Evolutionary conservation across 1,140 invertebrate species (phyloP).

Genomic region (Aphidius gifuensis): DNA sequence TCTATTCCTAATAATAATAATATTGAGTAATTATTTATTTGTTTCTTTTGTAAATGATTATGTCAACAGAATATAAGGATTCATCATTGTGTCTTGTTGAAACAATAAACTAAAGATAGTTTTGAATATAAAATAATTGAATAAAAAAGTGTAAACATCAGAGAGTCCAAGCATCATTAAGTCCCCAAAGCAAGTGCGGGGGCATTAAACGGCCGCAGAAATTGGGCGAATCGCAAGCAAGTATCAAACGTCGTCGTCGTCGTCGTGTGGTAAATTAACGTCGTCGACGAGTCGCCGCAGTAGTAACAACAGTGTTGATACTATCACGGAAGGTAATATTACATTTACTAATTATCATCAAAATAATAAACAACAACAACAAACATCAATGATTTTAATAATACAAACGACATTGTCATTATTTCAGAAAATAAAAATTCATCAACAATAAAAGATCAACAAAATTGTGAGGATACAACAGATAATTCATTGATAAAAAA

Average conservation of each 20-base stretch:
- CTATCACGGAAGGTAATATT: conserved; percentile 26
- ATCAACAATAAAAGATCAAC: neutral
- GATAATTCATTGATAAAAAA: neutral
- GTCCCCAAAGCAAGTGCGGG: neutral
- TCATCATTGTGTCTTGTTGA: too few relatives aligned
- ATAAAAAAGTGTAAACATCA: too few relatives aligned
- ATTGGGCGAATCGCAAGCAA: conserved; percentile 48
- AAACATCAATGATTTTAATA: neutral
- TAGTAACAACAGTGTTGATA: conserved; percentile 33
- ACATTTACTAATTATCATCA: neutral
- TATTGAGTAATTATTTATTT: too few relatives aligned
- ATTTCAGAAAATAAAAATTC: neutral
- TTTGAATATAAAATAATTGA: too few relatives aligned
- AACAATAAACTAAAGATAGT: too few relatives aligned
- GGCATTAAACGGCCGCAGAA: conserved; percentile 44
- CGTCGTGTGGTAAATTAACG: conserved; percentile 44
- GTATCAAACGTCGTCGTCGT: conserved; percentile 44
- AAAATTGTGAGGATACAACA: too few relatives aligned
- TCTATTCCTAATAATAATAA: too few relatives aligned
- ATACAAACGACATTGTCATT: neutral
- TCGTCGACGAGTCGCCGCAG: conserved; percentile 34
- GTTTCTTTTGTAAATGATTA: too few relatives aligned
- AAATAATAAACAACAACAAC: conserved; percentile 19
- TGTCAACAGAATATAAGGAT: too few relatives aligned
- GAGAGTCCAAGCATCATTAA: too few relatives aligned